Base-by-base conservation (phyloP, 2,797 vertebrate species). In the Kryptopterus vitreolus region DNA sequence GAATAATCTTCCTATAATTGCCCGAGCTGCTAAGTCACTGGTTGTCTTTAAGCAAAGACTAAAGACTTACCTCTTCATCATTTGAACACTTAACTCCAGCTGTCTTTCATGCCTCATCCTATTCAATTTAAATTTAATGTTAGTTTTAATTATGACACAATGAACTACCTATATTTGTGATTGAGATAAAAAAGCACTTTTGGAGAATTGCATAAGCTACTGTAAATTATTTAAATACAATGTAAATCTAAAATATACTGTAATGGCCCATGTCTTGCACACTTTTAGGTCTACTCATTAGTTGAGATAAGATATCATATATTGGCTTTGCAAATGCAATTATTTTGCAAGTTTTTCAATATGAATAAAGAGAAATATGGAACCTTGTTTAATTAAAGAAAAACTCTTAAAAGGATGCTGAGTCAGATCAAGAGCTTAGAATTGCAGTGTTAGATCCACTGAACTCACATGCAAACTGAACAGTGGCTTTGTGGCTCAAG, bases 401-500 rank as follows among this genome's bases (percentile, higher is more conserved):
- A n/a, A 26, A 1, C 48, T 8, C n/a, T 69, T 15, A 48, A 52
- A 70, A 26, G 24, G 66, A 52, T 29, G 10, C 11, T 46, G n/a
- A 68, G n/a, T 70, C 18, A 20, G 24, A 13, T 57, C 12, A 55
- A n/a, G 6, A 35, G 4, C 26, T 29, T 50, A 22, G 26, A 33
- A 48, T 61, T 26, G 57, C 35, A 61, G 18, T 2, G 8, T 57
- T 29, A 74, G 4, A 31, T 52, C 31, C 12, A 15, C 29, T 77
- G 82, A 82, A 94, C 95, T 95, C 91, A 96, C 95, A 96, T 87
- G 95, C 95, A 91, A 96, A 96, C 72, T 94, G 94, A 35, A 96
- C 90, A 78, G 89, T 94, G 65, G 93, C 94, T 91, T 89, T 94
- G 87, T 89, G 89, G 91, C 95, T 95, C 83, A 95, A 90, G 84